Base-by-base conservation (phyloP, 2,113 vertebrate species). In the Python bivittatus region DNA sequence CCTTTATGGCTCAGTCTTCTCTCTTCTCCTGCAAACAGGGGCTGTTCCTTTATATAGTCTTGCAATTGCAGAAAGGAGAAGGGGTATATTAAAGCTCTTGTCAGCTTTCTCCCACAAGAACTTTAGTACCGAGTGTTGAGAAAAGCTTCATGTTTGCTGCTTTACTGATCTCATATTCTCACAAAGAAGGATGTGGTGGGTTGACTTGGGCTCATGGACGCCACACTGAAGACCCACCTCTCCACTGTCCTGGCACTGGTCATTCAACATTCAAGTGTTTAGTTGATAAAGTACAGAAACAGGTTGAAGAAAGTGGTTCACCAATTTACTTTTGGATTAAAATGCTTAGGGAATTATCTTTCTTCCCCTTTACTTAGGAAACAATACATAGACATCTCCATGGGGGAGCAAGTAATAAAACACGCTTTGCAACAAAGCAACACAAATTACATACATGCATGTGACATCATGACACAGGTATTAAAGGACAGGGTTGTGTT, bases 271-370 rank as follows among this genome's bases (percentile, higher is more conserved):
- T 90, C 92, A 4, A 13, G 17, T 90, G 1, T 96, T 94, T 92
- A 87, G 64, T 90, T 64, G 56, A 56, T 91, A 85, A 91, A 7
- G 0, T 88, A 91, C 61, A 93, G 61, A 60, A 91, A 90, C 90
- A 93, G 93, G 95, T 96, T 95, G 93, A 95, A 94, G 92, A 60
- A 0, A 0, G 93, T 88, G 93, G 48, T 95, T 95, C 27, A 84
- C 84, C 91, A 96, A 93, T 93, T 93, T 95, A 94, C 91, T 95
- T 96, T 94, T 87, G 93, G 89, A 90, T 94, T 72, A 86, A n/a
- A 92, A 91, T 93, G 15, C 68, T 38, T 88, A 93, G 84, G 0
- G 0, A 93, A 23, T 95, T 95, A 58, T 54, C 93, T 85, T 94
- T 95, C 17, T 79, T 79, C 22, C 42, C 6, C 72, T 79, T 79